Base-by-base conservation (phyloP, 2,797 vertebrate genomes). In the Poeciliopsis gracilis region DNA sequence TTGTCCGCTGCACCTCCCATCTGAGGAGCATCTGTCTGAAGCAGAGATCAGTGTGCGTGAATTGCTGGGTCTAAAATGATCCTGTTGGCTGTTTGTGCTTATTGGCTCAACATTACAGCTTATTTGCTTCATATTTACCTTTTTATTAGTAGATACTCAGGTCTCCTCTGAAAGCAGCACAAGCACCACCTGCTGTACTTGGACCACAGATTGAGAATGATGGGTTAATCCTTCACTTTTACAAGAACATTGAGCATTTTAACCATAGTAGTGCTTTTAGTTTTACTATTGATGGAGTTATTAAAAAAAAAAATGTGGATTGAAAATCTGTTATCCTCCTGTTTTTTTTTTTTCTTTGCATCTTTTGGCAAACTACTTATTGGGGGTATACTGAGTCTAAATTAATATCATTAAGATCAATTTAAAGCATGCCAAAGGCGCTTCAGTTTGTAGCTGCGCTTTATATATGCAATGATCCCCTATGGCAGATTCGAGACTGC, bases 331-430 rank as follows among this genome's bases (percentile, higher is more conserved):
- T 66, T 82, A 77, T 72, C 38, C 70, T 72, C 61, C 75, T 79
- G 28, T 76, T 79, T 74, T 74, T 71, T 69, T n/a, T 76, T 93
- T 94, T 93, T 94, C 23, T 51, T 51, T 23, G 36, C 23, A 25
- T 25, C 88, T 91, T 89, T 82, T 79, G 73, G 84, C 94, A 89
- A 94, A 89, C 91, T 91, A 84, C 93, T 93, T 93, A 86, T 86
- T 41, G 18, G 30, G 85, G 81, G 74, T 84, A 84, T 92, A 91
- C 81, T 85, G 86, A 93, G 78, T 91, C 87, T 84, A 86, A 93
- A 94, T 93, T 93, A 84, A 94, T 94, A 92, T 93, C 59, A 90
- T 89, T 92, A 90, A 88, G 86, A 80, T 87, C 87, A 86, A 88
- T 92, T 94, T 87, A 91, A 91, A 69, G 90, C 82, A 84, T 72